Base-by-base conservation (phyloP, 1,140 invertebrate species). In the Cherax quadricarinatus region DNA sequence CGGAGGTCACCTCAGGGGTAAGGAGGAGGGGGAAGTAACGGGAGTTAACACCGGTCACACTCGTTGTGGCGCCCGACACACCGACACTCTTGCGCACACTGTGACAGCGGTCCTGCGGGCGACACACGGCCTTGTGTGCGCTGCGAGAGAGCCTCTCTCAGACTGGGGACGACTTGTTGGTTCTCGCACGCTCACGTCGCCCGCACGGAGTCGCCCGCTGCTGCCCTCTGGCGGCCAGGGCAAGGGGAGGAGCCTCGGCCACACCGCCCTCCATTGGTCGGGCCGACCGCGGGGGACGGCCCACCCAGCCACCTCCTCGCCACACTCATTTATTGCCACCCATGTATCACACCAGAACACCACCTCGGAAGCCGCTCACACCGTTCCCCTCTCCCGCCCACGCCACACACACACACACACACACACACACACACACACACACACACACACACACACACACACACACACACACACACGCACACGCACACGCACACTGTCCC, bases 251-350 rank as follows among this genome's bases (percentile, higher is more conserved):
- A 41, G 83, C 21, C 75, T 81, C n/a, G 10, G 57, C 62, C 57
- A 75, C 41, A 75, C 78, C 41, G 62, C 79, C 91, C 24, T 48
- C 80, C 84, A 91, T 92, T 88, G 86, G 86, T 75, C 79, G 49
- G 7, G 18, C 9, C 48, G 60, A 57, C 80, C 41, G 62, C n/a
- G 53, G 62, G 91, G 91, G 79, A 80, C 86, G 86, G 85, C n/a
- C 86, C 70, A 48, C 49, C 66, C 81, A 51, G 57, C 85, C 91
- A 81, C 51, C 89, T 49, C 89, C 62, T 81, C 90, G 73, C 80
- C 86, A 88, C 86, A 88, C 86, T 92, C 91, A 84, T 92, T 92
- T 92, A 92, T 92, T 88, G 91, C 80, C 86, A 78, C 91, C 89
- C 81, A 92, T 92, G 91, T 92, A 92, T 92, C 86, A 92, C 91